phyloP scores from a whole-genome alignment of 2,888 invertebrate species.

The Pachymerium ferrugineum region DNA sequence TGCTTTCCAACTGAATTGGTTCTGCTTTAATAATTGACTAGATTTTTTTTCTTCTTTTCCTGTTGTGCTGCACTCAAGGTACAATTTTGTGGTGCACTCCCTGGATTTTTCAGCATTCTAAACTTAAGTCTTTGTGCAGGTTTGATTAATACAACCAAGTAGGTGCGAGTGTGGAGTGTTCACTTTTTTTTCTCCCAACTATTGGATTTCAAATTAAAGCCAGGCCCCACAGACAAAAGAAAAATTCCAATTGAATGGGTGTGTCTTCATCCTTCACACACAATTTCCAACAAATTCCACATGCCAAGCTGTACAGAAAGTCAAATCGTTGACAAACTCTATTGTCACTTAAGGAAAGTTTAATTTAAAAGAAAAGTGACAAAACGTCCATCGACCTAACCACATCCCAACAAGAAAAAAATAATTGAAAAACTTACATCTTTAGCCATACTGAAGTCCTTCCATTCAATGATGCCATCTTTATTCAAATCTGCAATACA shows the following conservation, averaged over 20 bases:
- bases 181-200: not conserved
- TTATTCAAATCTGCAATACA: conserved; percentile 76
- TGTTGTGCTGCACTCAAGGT: too few relatives aligned
- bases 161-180: too few relatives aligned
- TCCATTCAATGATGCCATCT: conserved; percentile 83
- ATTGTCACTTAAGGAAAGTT: not conserved
- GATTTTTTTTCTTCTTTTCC: too few relatives aligned
- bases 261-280: not conserved
- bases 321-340: not conserved
- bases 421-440: conserved; percentile 60
- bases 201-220: not conserved
- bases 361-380: not conserved
- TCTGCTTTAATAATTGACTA: too few relatives aligned
- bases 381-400: too few relatives aligned
- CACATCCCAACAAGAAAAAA: too few relatives aligned
- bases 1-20: too few relatives aligned
- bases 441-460: conserved; percentile 82
- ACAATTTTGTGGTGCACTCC: too few relatives aligned
- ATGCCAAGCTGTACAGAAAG: not conserved
- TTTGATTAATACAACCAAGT: not conserved
- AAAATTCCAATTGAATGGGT: not conserved
- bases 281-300: not conserved
- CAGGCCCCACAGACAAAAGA: not conserved
- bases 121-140: not conserved
- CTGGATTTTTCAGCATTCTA: too few relatives aligned